These are phyloP conservation scores for Rhagium mordax DNA, from an alignment of 2,888 invertebrate genomes.

Conservation along the genomic window DNA sequence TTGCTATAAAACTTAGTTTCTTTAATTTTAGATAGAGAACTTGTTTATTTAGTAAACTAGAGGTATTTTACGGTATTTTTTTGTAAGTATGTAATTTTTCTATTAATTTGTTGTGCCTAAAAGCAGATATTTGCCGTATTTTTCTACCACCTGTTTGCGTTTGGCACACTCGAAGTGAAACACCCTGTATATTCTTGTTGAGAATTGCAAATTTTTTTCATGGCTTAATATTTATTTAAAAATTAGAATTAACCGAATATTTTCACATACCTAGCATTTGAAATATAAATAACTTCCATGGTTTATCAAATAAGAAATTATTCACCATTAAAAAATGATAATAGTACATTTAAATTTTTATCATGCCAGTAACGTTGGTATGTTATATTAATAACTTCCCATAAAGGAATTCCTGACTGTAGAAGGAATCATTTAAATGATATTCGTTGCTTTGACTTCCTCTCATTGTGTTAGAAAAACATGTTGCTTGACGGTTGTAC, in stretches of 20 bases:
- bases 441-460: background rate
- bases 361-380: conserved; percentile 5
- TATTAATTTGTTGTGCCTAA: too few relatives aligned
- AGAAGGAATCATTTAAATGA: background rate
- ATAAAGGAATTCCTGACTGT: conserved; percentile 20
- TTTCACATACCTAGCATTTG: background rate
- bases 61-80: background rate
- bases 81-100: too few relatives aligned
- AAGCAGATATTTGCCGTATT: too few relatives aligned
- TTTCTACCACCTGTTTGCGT: too few relatives aligned
- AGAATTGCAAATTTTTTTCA: too few relatives aligned
- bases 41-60: too few relatives aligned
- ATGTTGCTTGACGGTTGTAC: background rate
- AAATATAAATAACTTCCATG: background rate
- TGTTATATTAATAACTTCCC: conserved; percentile 10
- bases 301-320: background rate
- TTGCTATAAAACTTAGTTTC: too few relatives aligned
- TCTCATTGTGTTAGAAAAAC: background rate
- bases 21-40: too few relatives aligned
- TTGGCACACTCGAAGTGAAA: too few relatives aligned
- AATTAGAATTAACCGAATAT: background rate
- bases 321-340: background rate
- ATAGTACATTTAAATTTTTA: conserved; percentile 5
- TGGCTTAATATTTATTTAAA: background rate
- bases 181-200: too few relatives aligned